Conservation (phyloP, 2,113 vertebrate genomes). For the Rafetus swinhoei region DNA sequence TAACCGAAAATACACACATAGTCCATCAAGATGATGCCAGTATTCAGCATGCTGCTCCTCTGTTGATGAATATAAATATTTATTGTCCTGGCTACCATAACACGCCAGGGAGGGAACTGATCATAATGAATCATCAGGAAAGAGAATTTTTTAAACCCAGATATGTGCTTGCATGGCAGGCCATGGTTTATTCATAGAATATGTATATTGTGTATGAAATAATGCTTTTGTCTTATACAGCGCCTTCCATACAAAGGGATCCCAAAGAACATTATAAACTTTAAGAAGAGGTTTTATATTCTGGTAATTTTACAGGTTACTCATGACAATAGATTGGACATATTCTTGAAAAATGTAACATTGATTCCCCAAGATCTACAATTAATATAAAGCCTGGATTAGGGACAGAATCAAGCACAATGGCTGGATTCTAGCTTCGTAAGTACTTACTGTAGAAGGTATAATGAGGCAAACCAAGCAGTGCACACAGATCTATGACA, state of each 20-base stretch:
- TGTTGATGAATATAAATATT: not conserved
- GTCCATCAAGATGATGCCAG: not conserved
- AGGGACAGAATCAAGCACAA: not conserved
- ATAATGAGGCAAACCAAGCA: not conserved
- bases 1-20: not conserved
- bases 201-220: not conserved
- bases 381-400: not conserved
- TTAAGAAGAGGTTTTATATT: not conserved
- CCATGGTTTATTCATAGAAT: not conserved
- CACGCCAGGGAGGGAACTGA: not conserved
- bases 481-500: not conserved
- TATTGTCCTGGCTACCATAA: not conserved
- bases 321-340: not conserved
- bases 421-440: not conserved
- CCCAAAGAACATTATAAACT: not conserved
- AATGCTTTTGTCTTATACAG: not conserved
- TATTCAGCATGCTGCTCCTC: not conserved
- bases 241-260: not conserved
- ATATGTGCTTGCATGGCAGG: not conserved
- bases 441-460: not conserved
- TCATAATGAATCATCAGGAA: not conserved
- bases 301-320: not conserved
- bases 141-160: not conserved
- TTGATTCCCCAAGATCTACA: not conserved
- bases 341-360: not conserved